phyloP scores from a whole-genome alignment of 2,888 invertebrate species.

The Chrysolina haemoptera region DNA sequence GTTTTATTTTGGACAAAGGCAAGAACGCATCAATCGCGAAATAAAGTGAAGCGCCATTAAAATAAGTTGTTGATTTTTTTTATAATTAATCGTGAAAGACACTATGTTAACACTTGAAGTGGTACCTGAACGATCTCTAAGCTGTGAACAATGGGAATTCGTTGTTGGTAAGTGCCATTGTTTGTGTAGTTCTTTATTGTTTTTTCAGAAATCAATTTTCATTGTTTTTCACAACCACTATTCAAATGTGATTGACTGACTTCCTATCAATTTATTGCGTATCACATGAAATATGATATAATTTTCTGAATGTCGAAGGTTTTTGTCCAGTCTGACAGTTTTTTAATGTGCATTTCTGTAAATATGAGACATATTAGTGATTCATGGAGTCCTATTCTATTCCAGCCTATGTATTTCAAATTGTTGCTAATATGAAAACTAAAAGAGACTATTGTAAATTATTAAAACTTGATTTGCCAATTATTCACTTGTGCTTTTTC shows the following conservation, averaged over 20 bases:
- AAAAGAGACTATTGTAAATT: background rate
- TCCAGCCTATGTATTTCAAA: too few relatives aligned
- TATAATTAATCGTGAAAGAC: slow-evolving; percentile 48
- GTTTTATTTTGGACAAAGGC: slow-evolving; percentile 51
- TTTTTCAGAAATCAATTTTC: slow-evolving; percentile 19
- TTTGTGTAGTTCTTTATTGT: slow-evolving; percentile 38
- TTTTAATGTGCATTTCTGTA: too few relatives aligned
- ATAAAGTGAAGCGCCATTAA: slow-evolving; percentile 46
- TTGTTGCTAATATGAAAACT: too few relatives aligned
- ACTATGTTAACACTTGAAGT: slow-evolving; percentile 97
- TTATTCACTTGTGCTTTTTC: background rate
- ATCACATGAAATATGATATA: background rate
- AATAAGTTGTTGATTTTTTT: slow-evolving; percentile 33
- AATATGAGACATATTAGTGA: too few relatives aligned
- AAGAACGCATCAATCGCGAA: slow-evolving; percentile 36
- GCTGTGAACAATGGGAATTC: slow-evolving; percentile 99
- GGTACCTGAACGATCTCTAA: slow-evolving; percentile 94
- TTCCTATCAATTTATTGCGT: slow-evolving; percentile 13
- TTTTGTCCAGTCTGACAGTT: background rate
- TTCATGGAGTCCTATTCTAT: too few relatives aligned
- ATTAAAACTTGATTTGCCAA: background rate
- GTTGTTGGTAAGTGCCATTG: slow-evolving; percentile 84
- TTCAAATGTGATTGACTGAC: background rate
- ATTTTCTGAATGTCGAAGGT: background rate
- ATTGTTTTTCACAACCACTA: slow-evolving; percentile 32